phyloP scores from a whole-genome alignment of 2,888 invertebrate genomes.

The Brachyopa scutellaris region DNA sequence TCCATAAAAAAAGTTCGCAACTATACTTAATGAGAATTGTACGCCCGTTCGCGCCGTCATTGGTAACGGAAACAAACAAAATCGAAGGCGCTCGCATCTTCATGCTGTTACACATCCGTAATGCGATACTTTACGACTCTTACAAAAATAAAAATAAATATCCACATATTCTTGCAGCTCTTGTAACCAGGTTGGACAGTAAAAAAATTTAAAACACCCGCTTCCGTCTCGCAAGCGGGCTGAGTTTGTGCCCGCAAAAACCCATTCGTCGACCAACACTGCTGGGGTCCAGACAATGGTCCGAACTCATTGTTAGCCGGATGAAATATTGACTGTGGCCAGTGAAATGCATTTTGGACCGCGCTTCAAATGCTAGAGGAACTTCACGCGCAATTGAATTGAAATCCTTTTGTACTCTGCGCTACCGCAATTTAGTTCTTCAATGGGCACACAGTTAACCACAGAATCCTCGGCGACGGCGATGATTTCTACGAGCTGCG shows the following conservation, averaged over 20 bases:
- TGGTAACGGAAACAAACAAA: conserved; percentile 38
- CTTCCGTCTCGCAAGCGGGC: conserved; percentile 10
- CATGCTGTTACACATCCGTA: conserved; percentile 72
- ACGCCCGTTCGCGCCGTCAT: conserved; percentile 31
- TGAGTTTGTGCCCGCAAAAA: conserved; percentile 26
- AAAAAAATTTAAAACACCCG: conserved; percentile 28
- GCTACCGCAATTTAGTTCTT: conserved; percentile 69
- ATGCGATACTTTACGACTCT: conserved; percentile 72
- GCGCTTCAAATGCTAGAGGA: conserved; percentile 45
- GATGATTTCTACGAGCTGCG: conserved; percentile 38
- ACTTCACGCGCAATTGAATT: conserved; percentile 56
- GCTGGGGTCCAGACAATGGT: conserved; percentile 45
- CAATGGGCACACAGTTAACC: conserved; percentile 62
- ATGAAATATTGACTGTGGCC: conserved; percentile 69
- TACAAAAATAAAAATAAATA: conserved; percentile 52
- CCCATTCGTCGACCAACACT: conserved; percentile 1
- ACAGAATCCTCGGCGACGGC: conserved; percentile 46
- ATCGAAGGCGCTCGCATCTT: conserved; percentile 63
- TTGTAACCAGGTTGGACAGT: conserved; percentile 56
- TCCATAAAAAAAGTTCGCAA: conserved; percentile 67
- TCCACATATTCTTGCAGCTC: conserved; percentile 51
- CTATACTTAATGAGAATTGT: conserved; percentile 65
- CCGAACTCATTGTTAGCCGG: conserved; percentile 57
- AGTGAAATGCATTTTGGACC: conserved; percentile 55
- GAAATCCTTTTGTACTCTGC: conserved; percentile 68